Percentiles rank a stretch among this genome's conserved stretches.
Evolutionary conservation across 1,140 invertebrate species (phyloP).

Genomic region (Catajapyx aquilonaris): DNA sequence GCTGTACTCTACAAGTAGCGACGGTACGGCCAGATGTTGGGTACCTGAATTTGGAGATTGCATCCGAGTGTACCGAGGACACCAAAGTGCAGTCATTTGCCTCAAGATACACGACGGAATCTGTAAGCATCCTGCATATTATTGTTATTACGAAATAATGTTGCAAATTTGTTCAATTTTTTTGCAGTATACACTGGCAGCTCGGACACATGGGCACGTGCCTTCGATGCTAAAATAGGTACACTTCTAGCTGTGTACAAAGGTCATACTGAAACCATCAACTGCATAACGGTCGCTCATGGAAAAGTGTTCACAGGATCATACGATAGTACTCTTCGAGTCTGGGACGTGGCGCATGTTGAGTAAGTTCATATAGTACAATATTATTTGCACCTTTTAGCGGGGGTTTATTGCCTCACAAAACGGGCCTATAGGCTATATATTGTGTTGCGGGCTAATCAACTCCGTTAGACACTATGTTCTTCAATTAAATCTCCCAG

Average conservation of each 20-base stretch:
- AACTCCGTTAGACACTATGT: no score
- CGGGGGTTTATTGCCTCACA: no score
- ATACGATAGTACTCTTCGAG: conserved; percentile 20
- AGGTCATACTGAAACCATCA: conserved; percentile 23
- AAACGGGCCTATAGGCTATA: no score
- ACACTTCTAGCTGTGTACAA: conserved; percentile 20
- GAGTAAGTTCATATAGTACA: no score
- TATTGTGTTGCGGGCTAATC: no score
- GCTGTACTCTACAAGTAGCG: conserved; percentile 28
- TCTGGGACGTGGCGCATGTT: conserved; percentile 18
- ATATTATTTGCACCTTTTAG: no score
- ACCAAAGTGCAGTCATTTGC: conserved; percentile 25
- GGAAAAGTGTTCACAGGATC: conserved; percentile 22
- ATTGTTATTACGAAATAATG: conserved; percentile 3
- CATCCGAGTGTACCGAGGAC: conserved; percentile 26
- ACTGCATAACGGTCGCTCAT: conserved; percentile 21
- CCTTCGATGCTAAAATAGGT: conserved; percentile 29
- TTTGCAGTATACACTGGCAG: conserved; percentile 26
- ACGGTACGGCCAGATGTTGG: conserved; percentile 29
- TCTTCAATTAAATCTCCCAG: no score
- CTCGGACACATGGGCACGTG: conserved; percentile 20
- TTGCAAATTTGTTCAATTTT: not conserved
- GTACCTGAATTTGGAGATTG: conserved; percentile 32
- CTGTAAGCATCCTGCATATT: no score
- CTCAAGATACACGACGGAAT: conserved; percentile 26